Conservation (phyloP, 1,140 invertebrate species). For the Nebria ingens region DNA sequence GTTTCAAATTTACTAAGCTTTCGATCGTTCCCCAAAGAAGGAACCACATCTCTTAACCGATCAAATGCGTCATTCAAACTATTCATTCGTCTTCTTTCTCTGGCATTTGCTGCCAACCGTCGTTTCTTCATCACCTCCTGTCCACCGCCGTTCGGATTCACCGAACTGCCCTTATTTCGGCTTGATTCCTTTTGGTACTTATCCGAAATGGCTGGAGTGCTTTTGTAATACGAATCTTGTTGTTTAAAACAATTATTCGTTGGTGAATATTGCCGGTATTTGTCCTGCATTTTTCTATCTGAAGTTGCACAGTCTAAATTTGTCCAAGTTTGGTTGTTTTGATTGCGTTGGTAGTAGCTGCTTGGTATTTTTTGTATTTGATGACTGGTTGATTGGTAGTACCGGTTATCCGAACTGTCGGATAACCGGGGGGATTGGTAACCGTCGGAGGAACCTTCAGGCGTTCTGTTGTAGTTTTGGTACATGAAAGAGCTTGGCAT, state of each 20-base stretch:
- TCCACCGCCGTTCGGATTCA: conserved; percentile 1
- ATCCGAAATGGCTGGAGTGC: background rate
- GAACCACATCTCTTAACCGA: conserved; percentile 60
- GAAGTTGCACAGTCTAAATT: background rate
- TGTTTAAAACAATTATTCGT: background rate
- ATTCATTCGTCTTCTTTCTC: conserved; percentile 64
- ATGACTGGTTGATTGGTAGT: background rate
- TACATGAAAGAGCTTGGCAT: conserved; percentile 2
- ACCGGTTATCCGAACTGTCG: background rate
- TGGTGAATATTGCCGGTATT: background rate
- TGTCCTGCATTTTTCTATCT: background rate
- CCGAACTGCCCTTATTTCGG: background rate
- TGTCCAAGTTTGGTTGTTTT: background rate
- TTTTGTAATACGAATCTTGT: background rate
- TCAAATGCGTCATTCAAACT: conserved; percentile 70
- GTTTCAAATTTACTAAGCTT: conserved; percentile 75
- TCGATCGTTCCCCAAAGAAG: conserved; percentile 58
- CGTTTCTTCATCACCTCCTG: conserved; percentile 44
- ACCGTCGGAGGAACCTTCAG: background rate
- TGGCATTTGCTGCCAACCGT: conserved; percentile 59
- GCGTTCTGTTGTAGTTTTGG: background rate
- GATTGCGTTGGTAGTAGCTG: background rate
- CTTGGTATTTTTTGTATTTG: background rate
- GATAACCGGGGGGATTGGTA: background rate
- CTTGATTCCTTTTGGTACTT: background rate